Base-by-base conservation (phyloP, 2,888 invertebrate genomes). In the Caenorhabditis virilis region DNA sequence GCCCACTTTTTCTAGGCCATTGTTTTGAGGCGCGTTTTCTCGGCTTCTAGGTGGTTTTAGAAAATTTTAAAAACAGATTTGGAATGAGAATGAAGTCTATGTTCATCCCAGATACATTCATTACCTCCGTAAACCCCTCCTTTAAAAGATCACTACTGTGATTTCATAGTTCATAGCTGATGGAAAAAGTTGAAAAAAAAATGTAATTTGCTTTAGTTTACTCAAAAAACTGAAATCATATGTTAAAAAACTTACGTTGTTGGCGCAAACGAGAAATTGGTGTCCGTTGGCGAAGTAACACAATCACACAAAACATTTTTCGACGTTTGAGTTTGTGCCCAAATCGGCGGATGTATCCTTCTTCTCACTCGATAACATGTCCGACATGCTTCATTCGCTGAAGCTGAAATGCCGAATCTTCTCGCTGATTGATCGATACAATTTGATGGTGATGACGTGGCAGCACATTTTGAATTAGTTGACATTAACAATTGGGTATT, bases 401-500 rank as follows among this genome's bases (percentile, higher is more conserved):
- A 62, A 16, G 62, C 56, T 6, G 62, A 62, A 11, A 62, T 62
- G 16, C 62, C 62, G 18, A 45, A 18, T 11, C 43, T 13, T 15
- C 59, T 43, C 15, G 56, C 35, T 26, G 62, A 56, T n/a, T 71
- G 60, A 26, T 76, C 76, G 39, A 76, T 73, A 46, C 74, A 72
- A 50, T 75, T 75, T 15, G 67, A 57, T 6, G 55, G 43, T 25
- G 48, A 43, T 15, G n/a, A n/a, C n/a, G n/a, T n/a, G n/a, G 43
- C 26, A 15, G 36, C 49, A 5, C 38, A 30, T 38, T 57, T 62
- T 15, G 59, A 55, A 5, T 35, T 48, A 13, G 41, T 43, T 5
- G 71, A 67, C n/a, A 57, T 64, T 42, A 82, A 67, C 22, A 83
- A 59, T 30, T 77, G 72, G 4, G 76, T 61, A 68, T 83, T 83